Evolutionary conservation across 2,797 vertebrate genomes (phyloP).

Genomic region (Schizopygopsis pylzovi): DNA sequence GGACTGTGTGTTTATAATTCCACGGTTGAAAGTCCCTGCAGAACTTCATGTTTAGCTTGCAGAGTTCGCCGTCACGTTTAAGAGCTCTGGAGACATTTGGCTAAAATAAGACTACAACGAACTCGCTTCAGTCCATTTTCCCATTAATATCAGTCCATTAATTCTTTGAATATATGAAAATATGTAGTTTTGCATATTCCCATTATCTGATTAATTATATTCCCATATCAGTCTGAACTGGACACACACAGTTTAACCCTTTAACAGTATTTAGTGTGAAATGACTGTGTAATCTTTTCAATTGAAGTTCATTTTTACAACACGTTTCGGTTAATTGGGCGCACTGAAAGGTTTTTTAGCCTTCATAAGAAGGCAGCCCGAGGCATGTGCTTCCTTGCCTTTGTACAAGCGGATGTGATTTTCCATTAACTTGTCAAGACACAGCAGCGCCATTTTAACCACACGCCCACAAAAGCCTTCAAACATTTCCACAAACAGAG

Average conservation of each 20-base stretch:
- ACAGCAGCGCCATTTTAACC: constrained; percentile 11
- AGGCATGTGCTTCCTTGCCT: constrained; percentile 48
- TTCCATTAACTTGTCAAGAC: constrained; percentile 43
- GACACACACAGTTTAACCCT: constrained; percentile 24
- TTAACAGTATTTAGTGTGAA: background rate
- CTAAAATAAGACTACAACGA: constrained; percentile 64
- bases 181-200: background rate
- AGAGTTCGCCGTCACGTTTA: constrained; percentile 51
- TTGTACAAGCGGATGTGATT: constrained; percentile 41
- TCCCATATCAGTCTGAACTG: background rate
- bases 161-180: constrained; percentile 8
- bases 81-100: constrained; percentile 51
- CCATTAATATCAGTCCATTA: background rate
- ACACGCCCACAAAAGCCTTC: background rate
- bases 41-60: constrained; percentile 57
- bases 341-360: constrained; percentile 33
- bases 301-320: constrained; percentile 1
- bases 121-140: background rate
- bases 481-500: background rate
- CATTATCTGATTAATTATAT: background rate
- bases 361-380: constrained; percentile 44
- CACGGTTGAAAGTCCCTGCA: constrained; percentile 34
- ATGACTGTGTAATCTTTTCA: constrained; percentile 14
- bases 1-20: constrained; percentile 56
- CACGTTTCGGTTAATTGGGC: constrained; percentile 15